Base-by-base conservation (phyloP, 2,113 vertebrate genomes). In the Corythoichthys intestinalis region DNA sequence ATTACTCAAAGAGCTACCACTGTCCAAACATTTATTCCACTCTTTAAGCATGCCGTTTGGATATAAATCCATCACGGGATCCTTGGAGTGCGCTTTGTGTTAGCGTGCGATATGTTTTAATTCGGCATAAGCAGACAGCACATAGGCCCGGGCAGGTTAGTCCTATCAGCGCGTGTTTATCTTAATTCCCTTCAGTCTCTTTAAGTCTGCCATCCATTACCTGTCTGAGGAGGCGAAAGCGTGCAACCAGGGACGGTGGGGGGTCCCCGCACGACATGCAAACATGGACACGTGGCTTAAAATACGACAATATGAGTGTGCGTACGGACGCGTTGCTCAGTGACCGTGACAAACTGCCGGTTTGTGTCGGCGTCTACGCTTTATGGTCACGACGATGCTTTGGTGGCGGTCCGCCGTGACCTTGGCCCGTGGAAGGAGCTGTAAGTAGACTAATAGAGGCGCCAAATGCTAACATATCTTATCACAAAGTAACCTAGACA, bases 141-240 rank as follows among this genome's bases (percentile, higher is more conserved):
- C 46, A 70, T 17, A 70, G 52, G 9, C 63, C 60, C 7, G 38
- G 76, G 81, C 78, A 66, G 76, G 71, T 83, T 87, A 48, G 80
- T 80, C 83, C 86, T 83, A 88, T 87, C 86, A 82, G 77, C 73
- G 81, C 73, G 75, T 86, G 84, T 90, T 90, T 88, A 90, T 90
- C 89, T 90, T 87, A 84, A 90, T 90, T 88, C 86, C 78, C 80
- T 75, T 86, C 82, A 83, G 83, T 88, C 75, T 85, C 85, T 85
- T 86, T 86, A 65, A 76, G 77, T 69, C 47, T 14, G 49, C 73
- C 82, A 86, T 89, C 83, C 78, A 89, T 89, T 86, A 86, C 74
- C 76, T 77, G 86, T 89, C 81, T 75, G 80, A 79, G 72, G 74
- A 78, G 82, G 77, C 75, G 46, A 10, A 35, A 69, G 72, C 17